Evolutionary conservation across 2,888 invertebrate genomes (phyloP), one percentile per base, ranked within the genome.

Genomic region (Micropterix aruncella): DNA sequence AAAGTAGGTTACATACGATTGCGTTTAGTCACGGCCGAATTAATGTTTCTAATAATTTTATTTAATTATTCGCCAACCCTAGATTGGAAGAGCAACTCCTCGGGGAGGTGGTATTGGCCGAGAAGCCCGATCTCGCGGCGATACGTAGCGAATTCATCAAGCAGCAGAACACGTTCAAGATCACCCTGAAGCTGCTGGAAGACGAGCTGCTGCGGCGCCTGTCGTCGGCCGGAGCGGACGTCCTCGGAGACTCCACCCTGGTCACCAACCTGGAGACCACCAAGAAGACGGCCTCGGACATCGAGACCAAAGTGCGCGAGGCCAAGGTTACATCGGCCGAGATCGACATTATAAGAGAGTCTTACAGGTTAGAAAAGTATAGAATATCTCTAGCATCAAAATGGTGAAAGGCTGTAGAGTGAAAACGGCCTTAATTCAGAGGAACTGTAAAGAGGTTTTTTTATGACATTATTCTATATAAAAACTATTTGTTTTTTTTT

Each of bases 101-200:
- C 18, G 94, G 91, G 4, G 92, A 91, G 62, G 94, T 95, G 3
- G 93, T 95, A 1, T 91, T 91, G 66, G 82, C 83, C 1, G 95
- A 95, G 62, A 73, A 94, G 49, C 93, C 94, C 0, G 94, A 95
- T 61, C 73, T 95, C 47, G 95, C 94, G 65, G 63, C 75, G 2
- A 71, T 86, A 44, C 85, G 93, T 55, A 74, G 86, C 0, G 80
- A 83, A 41, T 69, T 95, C 7, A 94, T 93, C 0, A 87, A 88
- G 56, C 89, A 92, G 58, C 93, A 94, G 58, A 95, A 95, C 56
- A 86, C 88, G 57, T 94, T 93, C 59, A 95, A 94, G 66, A 94
- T 95, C 46, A 87, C 86, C 0, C 66, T 95, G 16, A 95, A 94
- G 60, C 75, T 75, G 40, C 73, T 94, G n/a, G 95, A 95, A 70